phyloP scores from a whole-genome alignment of 2,113 vertebrate genomes.

The Sinocyclocheilus anophthalmus region DNA sequence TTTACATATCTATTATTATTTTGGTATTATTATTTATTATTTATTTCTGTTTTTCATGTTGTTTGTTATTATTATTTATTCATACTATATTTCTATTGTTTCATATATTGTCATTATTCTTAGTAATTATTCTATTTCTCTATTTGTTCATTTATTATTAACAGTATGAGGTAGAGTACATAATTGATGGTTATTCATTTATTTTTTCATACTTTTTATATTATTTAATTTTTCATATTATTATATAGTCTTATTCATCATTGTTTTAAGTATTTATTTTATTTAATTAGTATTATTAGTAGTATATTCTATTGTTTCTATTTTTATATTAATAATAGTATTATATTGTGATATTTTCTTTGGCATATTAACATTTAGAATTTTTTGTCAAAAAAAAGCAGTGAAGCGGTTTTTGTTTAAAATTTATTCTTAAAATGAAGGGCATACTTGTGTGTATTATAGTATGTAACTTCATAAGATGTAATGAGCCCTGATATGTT shows the following conservation, averaged over 20 bases:
- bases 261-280: not conserved
- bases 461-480: not conserved
- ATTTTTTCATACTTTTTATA: not conserved
- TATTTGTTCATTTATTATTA: not conserved
- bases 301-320: no score
- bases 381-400: not conserved
- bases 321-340: not conserved
- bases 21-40: no score
- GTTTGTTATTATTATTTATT: not conserved
- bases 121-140: not conserved
- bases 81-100: not conserved
- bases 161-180: not conserved
- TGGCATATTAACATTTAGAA: not conserved
- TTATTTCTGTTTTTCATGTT: no score
- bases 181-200: no score
- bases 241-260: not conserved
- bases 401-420: not conserved
- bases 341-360: not conserved
- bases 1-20: no score
- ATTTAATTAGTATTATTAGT: not conserved
- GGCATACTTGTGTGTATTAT: not conserved
- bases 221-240: no score
- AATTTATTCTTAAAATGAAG: not conserved
- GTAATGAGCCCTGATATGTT: no score
- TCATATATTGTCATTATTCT: not conserved